A percentile compares a stretch with the other conserved stretches of the same genome.
Conservation (phyloP, 2,888 invertebrate genomes). For the Polymixis lichenea region DNA sequence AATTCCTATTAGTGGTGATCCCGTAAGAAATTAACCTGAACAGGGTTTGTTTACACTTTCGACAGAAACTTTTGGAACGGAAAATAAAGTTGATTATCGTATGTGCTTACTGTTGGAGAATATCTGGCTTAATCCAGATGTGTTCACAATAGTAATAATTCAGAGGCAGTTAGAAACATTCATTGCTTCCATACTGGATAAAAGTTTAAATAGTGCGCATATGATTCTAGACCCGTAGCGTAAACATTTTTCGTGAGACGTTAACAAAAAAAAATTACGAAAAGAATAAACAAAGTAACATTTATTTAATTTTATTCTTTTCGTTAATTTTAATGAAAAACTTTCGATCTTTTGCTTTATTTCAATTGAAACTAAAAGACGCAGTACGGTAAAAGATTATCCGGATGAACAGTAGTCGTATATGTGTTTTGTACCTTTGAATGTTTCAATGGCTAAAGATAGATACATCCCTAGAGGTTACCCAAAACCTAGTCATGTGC, state of each 20-base stretch:
- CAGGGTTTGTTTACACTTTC: background rate
- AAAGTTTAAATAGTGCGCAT: too few species aligned
- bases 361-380: background rate
- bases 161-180: background rate
- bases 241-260: too few species aligned
- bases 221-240: too few species aligned
- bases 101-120: background rate
- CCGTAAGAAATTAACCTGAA: too few species aligned
- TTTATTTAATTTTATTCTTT: too few species aligned
- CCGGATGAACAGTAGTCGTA: too few species aligned
- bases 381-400: background rate
- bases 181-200: background rate
- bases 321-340: too few species aligned
- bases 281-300: too few species aligned
- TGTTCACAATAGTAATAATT: background rate
- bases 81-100: background rate
- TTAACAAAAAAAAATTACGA: too few species aligned
- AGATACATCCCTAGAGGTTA: background rate
- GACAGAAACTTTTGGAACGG: background rate
- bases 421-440: background rate
- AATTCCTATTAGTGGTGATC: too few species aligned
- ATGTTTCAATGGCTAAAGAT: background rate
- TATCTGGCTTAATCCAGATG: background rate
- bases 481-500: slow-evolving; percentile 6
- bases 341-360: too few species aligned